Evolutionary conservation across 2,888 invertebrate genomes (phyloP), one percentile per base, ranked within the genome.

Genomic region (Catocala fraxini): DNA sequence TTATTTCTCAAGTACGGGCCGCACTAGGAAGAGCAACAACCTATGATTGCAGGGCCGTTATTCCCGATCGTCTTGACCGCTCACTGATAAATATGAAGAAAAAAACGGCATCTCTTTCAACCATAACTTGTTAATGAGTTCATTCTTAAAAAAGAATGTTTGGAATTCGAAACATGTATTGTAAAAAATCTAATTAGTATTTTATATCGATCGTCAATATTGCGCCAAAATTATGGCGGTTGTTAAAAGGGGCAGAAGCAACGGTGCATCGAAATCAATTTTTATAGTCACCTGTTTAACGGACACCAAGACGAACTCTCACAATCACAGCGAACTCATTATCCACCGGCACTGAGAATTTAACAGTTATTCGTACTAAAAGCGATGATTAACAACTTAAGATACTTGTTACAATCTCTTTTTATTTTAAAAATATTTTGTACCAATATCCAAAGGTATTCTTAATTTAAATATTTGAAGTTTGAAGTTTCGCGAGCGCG

Each of bases 1-100:
- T 89, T 87, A 88, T 88, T 86, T 87, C 88, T 87, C 83, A 76
- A 79, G 79, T 76, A 79, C 84, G 75, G 74, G 71, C 68, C 85
- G 81, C 84, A 82, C 84, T 89, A 90, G 90, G 91, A 91, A 92
- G 93, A 93, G 88, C 93, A 94, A 94, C 91, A 93, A 94, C 93
- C 93, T 94, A 92, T 93, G 93, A 94, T 94, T 93, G 92, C 90
- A 87, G 89, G 91, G 92, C 93, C 93, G 93, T 93, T 94, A 94
- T 89, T 85, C 90, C 90, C 86, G 87, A 88, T 87, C 86, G 88
- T 84, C 88, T 86, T 86, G 87, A 81, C 83, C 83, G 86, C 86
- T 79, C 87, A 86, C 83, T 88, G 88, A 89, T 90, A 89, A 87
- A 79, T 81, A 77, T 39, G 9, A 39, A 39, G 84, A 76, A 80